Evolutionary conservation across 2,888 invertebrate species (phyloP).

Genomic region (Eupithecia exiguata): DNA sequence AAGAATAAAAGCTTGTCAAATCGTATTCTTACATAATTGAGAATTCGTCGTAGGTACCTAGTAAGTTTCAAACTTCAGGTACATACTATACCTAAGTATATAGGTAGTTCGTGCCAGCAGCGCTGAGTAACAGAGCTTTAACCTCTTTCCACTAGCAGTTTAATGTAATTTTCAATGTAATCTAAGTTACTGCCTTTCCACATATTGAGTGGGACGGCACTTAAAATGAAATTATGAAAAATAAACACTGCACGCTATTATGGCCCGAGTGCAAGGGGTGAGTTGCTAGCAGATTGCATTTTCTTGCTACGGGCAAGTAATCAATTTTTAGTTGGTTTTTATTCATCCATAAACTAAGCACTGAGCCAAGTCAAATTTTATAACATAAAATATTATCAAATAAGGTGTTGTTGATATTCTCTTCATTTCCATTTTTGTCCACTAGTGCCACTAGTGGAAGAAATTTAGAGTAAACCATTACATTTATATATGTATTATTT

Average conservation of each 20-base stretch:
- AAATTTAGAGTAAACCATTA: no score
- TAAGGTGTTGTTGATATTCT: no score
- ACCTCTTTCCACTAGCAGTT: neutral
- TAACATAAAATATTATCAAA: no score
- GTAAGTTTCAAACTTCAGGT: neutral
- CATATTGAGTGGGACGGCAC: conserved; percentile 50
- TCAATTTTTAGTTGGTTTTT: no score
- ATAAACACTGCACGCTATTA: conserved; percentile 70
- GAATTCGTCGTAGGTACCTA: neutral
- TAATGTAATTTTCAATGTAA: conserved; percentile 41
- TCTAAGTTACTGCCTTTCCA: conserved; percentile 40
- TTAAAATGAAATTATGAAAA: conserved; percentile 67
- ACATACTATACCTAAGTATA: neutral
- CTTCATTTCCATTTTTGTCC: no score
- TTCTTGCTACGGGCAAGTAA: conserved; percentile 78
- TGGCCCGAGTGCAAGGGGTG: conserved; percentile 48
- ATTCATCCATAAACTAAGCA: no score
- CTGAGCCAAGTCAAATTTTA: no score
- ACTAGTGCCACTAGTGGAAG: no score
- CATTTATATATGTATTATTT: no score
- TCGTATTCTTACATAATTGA: neutral
- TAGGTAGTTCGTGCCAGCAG: neutral
- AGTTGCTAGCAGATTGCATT: conserved; percentile 74
- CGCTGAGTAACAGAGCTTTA: neutral
- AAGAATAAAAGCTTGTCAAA: no score